These are phyloP conservation scores for Phengaris alcon DNA, from an alignment of 2,888 invertebrate genomes.

Conservation along the genomic window DNA sequence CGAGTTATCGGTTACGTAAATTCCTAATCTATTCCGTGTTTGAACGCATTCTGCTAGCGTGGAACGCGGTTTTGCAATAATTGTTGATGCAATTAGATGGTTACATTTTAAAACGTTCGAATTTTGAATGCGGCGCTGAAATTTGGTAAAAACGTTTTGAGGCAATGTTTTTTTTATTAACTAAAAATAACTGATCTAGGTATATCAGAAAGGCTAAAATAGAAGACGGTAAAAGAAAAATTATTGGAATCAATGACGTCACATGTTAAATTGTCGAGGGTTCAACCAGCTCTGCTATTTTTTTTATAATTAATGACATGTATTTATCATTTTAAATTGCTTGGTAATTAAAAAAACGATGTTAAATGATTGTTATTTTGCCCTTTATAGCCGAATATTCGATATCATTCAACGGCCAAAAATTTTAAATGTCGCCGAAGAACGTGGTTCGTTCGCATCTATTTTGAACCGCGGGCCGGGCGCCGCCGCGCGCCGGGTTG, in stretches of 20 bases:
- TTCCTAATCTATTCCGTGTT: conserved; percentile 37
- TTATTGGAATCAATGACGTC: neutral
- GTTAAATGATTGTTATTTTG: neutral
- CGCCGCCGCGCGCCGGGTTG: conserved; percentile 65
- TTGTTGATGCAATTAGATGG: conserved; percentile 28
- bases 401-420: conserved; percentile 45
- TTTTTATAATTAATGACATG: neutral
- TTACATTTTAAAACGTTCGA: conserved; percentile 17
- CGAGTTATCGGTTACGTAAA: conserved; percentile 37
- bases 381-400: conserved; percentile 38
- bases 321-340: neutral
- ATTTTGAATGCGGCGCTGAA: conserved; percentile 7
- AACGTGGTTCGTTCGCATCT: conserved; percentile 65
- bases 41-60: conserved; percentile 30
- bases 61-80: conserved; percentile 26
- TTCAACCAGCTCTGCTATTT: neutral
- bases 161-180: neutral
- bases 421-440: conserved; percentile 56
- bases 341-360: neutral
- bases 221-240: neutral
- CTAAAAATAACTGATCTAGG: neutral
- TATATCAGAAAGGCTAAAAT: neutral
- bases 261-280: neutral
- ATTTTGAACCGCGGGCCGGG: conserved; percentile 74
- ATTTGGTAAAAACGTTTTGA: neutral